These are phyloP conservation scores for Anser cygnoides DNA, from an alignment of 2,113 vertebrate species.

Conservation along the genomic window DNA sequence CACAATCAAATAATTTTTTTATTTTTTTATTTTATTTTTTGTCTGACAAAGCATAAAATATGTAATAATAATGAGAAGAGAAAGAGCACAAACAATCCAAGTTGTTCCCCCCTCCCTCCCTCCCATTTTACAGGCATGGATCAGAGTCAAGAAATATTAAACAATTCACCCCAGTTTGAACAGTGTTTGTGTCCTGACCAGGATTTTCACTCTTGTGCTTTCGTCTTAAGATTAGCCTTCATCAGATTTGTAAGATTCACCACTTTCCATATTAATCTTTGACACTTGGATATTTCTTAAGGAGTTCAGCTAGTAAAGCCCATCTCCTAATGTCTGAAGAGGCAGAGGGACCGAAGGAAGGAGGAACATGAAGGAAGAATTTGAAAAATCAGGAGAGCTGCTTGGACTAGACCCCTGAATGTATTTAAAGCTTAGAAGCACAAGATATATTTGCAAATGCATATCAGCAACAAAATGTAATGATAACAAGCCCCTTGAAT, in stretches of 20 bases:
- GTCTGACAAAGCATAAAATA: not conserved
- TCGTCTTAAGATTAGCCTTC: not conserved
- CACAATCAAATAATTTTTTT: not conserved
- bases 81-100: not conserved
- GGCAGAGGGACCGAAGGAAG: not conserved
- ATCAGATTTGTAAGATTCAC: not conserved
- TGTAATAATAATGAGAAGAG: not conserved
- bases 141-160: not conserved
- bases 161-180: not conserved
- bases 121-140: not conserved
- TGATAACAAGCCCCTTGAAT: not conserved
- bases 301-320: not conserved
- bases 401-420: not conserved
- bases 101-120: too few species aligned
- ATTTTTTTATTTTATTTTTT: not conserved
- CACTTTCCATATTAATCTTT: not conserved
- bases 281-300: not conserved
- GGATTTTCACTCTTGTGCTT: not conserved
- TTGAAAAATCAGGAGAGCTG: not conserved
- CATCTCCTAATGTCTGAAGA: not conserved
- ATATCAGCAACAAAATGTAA: not conserved
- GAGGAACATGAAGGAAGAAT: not conserved
- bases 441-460: not conserved
- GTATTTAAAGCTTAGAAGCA: not conserved
- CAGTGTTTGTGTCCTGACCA: accelerated